A percentile compares a stretch with the other conserved stretches of the same genome.
phyloP scores from a whole-genome alignment of 2,797 vertebrate genomes.

The Hylomyscus alleni region DNA sequence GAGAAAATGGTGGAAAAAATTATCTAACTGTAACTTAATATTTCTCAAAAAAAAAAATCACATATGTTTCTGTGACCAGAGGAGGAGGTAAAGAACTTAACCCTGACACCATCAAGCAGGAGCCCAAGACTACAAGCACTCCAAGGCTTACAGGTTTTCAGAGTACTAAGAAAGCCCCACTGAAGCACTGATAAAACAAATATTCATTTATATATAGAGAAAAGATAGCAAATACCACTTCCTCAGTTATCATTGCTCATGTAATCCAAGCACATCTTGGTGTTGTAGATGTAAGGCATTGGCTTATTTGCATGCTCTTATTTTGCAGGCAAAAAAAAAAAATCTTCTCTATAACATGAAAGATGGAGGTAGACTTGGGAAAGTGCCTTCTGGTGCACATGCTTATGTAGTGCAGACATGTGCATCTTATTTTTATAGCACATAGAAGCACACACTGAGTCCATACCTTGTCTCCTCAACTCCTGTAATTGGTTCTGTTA shows the following conservation, averaged over 20 bases:
- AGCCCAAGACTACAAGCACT: background rate
- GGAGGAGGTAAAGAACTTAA: background rate
- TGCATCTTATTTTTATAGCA: background rate
- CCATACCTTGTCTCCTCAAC: background rate
- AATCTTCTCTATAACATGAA: background rate
- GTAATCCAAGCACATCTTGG: background rate
- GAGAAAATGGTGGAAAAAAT: background rate
- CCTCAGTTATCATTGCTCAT: background rate
- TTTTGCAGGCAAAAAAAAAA: background rate
- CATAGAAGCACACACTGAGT: background rate
- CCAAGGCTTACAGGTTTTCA: background rate
- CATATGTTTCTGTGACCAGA: too few relatives aligned
- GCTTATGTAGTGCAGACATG: background rate
- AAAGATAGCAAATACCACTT: background rate
- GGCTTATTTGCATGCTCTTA: background rate
- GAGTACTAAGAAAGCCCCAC: background rate
- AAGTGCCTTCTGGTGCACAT: rapidly evolving
- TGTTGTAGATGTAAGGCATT: background rate
- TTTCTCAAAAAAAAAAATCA: background rate
- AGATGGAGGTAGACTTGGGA: background rate
- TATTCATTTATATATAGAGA: background rate
- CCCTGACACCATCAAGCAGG: background rate
- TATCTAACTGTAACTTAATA: background rate
- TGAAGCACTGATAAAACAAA: too few relatives aligned
- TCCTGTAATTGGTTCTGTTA: background rate